phyloP scores from a whole-genome alignment of 2,797 vertebrate genomes.

The Alca torda region DNA sequence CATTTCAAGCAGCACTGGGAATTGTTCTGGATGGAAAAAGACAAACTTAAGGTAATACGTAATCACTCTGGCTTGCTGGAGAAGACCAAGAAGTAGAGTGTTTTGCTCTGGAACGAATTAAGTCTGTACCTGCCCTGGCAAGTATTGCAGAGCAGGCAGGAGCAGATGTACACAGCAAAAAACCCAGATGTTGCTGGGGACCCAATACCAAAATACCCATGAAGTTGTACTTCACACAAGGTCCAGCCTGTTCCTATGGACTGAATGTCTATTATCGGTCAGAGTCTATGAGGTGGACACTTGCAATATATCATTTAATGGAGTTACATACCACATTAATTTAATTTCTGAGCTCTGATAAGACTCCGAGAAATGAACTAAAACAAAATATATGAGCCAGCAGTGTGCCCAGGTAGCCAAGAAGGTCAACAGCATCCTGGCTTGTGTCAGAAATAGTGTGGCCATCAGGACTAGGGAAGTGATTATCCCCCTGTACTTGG shows the following conservation, averaged over 20 bases:
- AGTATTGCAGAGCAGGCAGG: not conserved
- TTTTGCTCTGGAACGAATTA: not conserved
- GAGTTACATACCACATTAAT: not conserved
- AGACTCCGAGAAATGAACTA: not conserved
- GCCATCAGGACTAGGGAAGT: not conserved
- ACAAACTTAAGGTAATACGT: not conserved
- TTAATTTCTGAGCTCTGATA: not conserved
- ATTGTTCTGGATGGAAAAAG: not conserved
- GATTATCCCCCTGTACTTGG: rapidly evolving
- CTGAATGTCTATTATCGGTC: not conserved
- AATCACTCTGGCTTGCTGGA: not conserved
- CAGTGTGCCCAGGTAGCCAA: not conserved
- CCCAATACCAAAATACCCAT: not conserved
- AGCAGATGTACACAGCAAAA: not conserved
- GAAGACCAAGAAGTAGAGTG: not conserved
- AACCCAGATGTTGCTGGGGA: not conserved
- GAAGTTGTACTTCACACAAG: not conserved
- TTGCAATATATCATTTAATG: not conserved
- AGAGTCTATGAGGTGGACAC: not conserved
- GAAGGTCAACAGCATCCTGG: not conserved
- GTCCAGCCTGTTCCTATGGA: not conserved
- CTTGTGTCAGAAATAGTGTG: not conserved
- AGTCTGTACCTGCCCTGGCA: not conserved
- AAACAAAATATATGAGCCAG: not conserved
- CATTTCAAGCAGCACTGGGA: not conserved